phyloP scores from a whole-genome alignment of 35 echinoderm and acorn worm species.

The Chiridota heheva region DNA sequence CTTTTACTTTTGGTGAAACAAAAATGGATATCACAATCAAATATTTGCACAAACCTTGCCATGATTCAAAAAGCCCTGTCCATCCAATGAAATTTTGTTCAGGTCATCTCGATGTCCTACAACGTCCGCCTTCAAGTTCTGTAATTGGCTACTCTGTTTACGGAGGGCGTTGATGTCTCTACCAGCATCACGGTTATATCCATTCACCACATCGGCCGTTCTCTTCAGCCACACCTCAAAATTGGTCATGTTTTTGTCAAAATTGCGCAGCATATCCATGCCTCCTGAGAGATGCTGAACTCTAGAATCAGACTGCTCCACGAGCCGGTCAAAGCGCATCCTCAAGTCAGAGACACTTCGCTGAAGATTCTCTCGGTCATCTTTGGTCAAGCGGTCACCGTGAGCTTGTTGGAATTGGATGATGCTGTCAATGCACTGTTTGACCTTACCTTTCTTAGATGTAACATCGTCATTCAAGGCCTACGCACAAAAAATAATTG shows the following conservation, averaged over 20 bases:
- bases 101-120: conserved; percentile 65
- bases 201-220: conserved; percentile 62
- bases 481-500: conserved; percentile 20
- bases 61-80: conserved; percentile 85
- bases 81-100: conserved; percentile 57
- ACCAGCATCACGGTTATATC: conserved; percentile 72
- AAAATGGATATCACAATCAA: no score
- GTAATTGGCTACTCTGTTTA: conserved; percentile 79
- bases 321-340: conserved; percentile 81
- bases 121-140: conserved; percentile 68
- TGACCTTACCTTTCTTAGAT: conserved; percentile 50
- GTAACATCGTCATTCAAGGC: conserved; percentile 80
- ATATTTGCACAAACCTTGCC: conserved; percentile 62
- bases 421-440: conserved; percentile 67
- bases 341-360: conserved; percentile 70
- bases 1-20: background rate
- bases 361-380: conserved; percentile 70
- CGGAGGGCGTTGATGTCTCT: conserved; percentile 76
- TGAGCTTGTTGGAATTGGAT: conserved; percentile 69
- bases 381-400: conserved; percentile 62
- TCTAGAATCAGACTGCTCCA: conserved; percentile 72
- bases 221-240: conserved; percentile 85
- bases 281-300: conserved; percentile 60
- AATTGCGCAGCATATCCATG: conserved; percentile 73
- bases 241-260: conserved; percentile 71